Evolutionary conservation across 2,797 vertebrate genomes (phyloP).

Genomic region (Mormyrus hasselquistii): DNA sequence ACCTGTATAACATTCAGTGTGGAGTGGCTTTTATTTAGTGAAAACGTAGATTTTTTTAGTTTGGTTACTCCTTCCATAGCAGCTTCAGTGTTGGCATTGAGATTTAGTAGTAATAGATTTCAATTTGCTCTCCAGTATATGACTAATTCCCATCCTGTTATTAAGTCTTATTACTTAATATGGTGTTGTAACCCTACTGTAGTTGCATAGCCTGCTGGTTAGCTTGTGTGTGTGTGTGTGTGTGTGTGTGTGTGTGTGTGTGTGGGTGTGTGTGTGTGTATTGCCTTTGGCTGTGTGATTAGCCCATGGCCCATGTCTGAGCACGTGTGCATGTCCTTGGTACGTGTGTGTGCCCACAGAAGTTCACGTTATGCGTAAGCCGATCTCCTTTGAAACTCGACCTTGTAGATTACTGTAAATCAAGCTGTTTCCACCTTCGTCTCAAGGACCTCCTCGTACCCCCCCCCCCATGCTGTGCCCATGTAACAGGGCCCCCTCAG

Average conservation of each 20-base stretch:
- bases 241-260: background rate
- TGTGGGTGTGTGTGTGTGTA: background rate
- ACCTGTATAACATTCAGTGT: background rate
- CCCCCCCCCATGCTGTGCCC: background rate
- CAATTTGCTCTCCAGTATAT: background rate
- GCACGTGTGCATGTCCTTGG: background rate
- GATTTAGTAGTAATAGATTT: background rate
- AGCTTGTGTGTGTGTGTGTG: background rate
- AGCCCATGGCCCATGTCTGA: background rate
- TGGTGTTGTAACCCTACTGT: background rate
- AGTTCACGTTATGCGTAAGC: background rate
- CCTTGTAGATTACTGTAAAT: background rate
- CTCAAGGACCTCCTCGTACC: background rate
- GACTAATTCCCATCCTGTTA: background rate
- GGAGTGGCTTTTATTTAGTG: background rate
- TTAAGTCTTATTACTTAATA: background rate
- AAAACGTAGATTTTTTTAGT: background rate
- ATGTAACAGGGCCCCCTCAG: background rate
- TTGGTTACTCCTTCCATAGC: background rate
- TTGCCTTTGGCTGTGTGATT: constrained; percentile 1
- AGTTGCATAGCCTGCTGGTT: background rate
- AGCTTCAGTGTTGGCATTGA: background rate
- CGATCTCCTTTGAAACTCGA: background rate
- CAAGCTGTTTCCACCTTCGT: background rate
- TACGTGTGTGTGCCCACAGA: background rate